A percentile compares a stretch with the other conserved stretches of the same genome.
Conservation (phyloP, 2,797 vertebrate genomes). For the Alfaro cultratus region DNA sequence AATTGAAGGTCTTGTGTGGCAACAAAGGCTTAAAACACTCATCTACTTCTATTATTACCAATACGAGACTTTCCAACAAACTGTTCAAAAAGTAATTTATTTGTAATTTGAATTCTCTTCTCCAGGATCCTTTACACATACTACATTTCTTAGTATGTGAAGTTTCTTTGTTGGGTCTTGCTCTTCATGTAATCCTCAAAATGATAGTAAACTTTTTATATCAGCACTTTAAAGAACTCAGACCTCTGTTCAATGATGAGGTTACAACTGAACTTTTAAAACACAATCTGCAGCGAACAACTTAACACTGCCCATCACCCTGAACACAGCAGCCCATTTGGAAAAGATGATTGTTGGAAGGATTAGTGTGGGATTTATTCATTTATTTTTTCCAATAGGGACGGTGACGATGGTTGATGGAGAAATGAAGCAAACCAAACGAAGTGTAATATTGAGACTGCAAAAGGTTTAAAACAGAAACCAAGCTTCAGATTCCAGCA, state of each 20-base stretch:
- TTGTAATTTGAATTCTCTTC: neutral
- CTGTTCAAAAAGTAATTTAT: too few species aligned
- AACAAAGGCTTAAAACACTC: constrained; percentile 22
- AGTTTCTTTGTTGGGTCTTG: constrained; percentile 4
- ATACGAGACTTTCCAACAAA: neutral
- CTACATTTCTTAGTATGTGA: neutral
- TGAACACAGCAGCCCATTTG: neutral
- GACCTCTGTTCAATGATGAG: constrained; percentile 5
- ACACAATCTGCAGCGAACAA: neutral
- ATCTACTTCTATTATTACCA: constrained; percentile 11
- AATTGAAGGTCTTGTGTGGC: constrained; percentile 53
- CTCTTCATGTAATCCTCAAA: constrained; percentile 8
- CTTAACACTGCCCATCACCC: neutral
- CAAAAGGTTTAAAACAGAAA: neutral
- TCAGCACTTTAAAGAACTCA: neutral
- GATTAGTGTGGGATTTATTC: neutral
- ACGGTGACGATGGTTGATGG: neutral
- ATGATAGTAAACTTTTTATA: neutral
- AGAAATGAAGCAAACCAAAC: neutral
- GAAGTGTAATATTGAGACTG: neutral
- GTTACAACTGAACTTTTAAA: neutral
- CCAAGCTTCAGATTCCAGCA: neutral
- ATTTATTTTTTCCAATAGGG: neutral
- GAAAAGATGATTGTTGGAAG: neutral
- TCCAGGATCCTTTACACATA: neutral